These are phyloP conservation scores for Thera obeliscata DNA, from an alignment of 2,888 invertebrate species.

Conservation along the genomic window DNA sequence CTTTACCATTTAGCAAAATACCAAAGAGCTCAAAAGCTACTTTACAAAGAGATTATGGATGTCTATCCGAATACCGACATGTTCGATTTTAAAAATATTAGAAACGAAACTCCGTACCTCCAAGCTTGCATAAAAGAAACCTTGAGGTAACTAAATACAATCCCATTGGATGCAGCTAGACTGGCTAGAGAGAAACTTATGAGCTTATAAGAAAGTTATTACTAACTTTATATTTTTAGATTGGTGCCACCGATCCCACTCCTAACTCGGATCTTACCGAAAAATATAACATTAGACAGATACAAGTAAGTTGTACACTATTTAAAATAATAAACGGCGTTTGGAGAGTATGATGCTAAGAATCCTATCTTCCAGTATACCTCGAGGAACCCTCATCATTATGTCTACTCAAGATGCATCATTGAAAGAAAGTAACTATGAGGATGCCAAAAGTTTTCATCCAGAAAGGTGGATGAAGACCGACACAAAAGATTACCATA, in stretches of 20 bases:
- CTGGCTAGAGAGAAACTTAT: too few relatives aligned
- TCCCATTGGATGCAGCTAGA: too few relatives aligned
- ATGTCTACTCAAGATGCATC: slow-evolving; percentile 87
- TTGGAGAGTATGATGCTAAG: background rate
- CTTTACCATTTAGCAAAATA: slow-evolving; percentile 88
- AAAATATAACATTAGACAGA: slow-evolving; percentile 85
- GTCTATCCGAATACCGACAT: slow-evolving; percentile 49
- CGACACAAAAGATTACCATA: slow-evolving; percentile 71
- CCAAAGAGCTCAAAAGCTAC: slow-evolving; percentile 85
- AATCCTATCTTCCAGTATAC: slow-evolving; percentile 61
- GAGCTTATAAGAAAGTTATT: too few relatives aligned
- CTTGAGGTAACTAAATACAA: slow-evolving; percentile 70
- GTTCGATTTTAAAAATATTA: slow-evolving; percentile 55
- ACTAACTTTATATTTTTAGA: slow-evolving; percentile 54
- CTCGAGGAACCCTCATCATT: slow-evolving; percentile 85
- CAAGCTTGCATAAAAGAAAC: slow-evolving; percentile 87
- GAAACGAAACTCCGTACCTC: slow-evolving; percentile 78
- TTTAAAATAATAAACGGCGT: background rate
- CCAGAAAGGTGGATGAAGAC: slow-evolving; percentile 86
- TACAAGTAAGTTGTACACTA: slow-evolving; percentile 73
- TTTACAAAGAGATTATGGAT: slow-evolving; percentile 85
- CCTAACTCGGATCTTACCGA: slow-evolving; percentile 84
- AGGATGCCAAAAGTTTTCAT: slow-evolving; percentile 84
- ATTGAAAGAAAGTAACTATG: slow-evolving; percentile 86
- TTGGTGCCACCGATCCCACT: slow-evolving; percentile 87